Evolutionary conservation across 2,797 vertebrate genomes (phyloP).

Genomic region (Pangasius sanitwongsei): DNA sequence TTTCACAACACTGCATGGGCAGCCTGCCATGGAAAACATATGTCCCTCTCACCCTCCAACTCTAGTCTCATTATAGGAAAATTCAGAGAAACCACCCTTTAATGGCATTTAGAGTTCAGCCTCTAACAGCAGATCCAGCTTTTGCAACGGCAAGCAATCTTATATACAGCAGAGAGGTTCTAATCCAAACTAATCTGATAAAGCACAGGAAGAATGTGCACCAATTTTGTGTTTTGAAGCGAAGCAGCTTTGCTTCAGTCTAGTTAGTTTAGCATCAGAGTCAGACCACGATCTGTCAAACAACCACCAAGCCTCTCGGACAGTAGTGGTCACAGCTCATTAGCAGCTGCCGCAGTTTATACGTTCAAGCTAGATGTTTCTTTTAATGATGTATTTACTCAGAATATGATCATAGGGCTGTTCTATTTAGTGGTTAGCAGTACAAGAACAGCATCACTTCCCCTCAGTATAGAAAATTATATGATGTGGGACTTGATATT

Average conservation of each 20-base stretch:
- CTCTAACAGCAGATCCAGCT: background rate
- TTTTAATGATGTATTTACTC: background rate
- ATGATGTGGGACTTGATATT: slow-evolving; percentile 3
- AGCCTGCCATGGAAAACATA: slow-evolving; percentile 26
- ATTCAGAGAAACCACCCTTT: slow-evolving; percentile 8
- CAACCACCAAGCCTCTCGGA: background rate
- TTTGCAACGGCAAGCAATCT: background rate
- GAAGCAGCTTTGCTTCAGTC: background rate
- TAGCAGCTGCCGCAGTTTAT: background rate
- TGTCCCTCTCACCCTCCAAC: background rate
- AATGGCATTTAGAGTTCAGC: background rate
- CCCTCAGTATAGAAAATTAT: background rate
- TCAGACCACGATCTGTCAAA: background rate
- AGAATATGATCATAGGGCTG: background rate
- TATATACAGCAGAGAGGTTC: background rate
- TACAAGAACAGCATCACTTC: background rate
- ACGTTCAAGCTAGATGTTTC: background rate
- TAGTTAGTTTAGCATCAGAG: background rate
- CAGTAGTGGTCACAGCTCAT: background rate
- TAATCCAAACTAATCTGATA: slow-evolving; percentile 33
- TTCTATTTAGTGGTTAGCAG: background rate
- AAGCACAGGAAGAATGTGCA: slow-evolving; percentile 27
- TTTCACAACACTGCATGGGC: background rate
- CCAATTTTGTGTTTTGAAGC: background rate
- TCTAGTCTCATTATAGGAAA: slow-evolving; percentile 2